Conservation (phyloP, 2,113 vertebrate genomes). For the Puma concolor region DNA sequence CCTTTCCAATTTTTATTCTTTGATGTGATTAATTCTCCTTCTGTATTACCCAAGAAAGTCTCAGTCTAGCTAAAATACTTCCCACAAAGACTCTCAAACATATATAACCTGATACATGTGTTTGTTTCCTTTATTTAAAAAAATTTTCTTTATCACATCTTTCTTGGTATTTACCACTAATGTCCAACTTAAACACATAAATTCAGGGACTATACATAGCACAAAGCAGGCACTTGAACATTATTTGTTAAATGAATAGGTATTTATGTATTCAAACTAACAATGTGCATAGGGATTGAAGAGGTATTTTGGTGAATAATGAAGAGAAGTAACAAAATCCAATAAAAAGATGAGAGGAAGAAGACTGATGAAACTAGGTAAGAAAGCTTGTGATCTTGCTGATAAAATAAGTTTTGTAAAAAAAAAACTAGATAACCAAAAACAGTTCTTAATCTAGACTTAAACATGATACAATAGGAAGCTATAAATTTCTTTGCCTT, state of each 20-base stretch:
- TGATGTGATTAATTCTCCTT: neutral
- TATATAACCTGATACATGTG: neutral
- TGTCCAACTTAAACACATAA: neutral
- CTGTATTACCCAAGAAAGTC: neutral
- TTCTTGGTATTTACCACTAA: slow-evolving; percentile 42
- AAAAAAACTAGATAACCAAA: neutral
- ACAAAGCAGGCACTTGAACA: neutral
- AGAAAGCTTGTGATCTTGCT: neutral
- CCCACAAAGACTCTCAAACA: neutral
- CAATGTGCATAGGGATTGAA: neutral
- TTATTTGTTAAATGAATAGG: slow-evolving; percentile 2
- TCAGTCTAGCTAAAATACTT: neutral
- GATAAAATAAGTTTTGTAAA: neutral
- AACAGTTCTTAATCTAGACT: neutral
- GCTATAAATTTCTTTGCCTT: neutral
- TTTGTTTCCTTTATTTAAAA: slow-evolving; percentile 26
- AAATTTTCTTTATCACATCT: neutral
- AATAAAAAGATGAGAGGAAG: neutral
- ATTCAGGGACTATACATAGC: neutral
- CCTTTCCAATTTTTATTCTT: neutral
- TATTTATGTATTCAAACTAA: slow-evolving; percentile 12
- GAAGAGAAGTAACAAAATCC: neutral
- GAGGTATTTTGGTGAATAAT: neutral
- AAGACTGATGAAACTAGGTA: neutral
- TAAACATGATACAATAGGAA: neutral